phyloP scores from a whole-genome alignment of 2,113 vertebrate species.

The Aplodontia rufa region DNA sequence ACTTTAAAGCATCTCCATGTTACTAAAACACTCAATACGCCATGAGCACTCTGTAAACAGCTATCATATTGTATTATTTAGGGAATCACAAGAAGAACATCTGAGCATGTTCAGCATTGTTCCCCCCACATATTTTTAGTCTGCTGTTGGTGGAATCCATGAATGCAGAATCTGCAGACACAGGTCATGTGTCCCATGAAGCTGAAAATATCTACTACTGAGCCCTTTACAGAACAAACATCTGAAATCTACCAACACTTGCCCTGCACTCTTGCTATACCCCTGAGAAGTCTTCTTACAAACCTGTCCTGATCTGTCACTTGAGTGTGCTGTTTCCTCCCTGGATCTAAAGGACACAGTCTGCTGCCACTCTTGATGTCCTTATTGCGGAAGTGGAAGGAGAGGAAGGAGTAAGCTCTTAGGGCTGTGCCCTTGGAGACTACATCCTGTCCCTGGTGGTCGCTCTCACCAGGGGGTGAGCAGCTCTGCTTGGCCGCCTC shows the following conservation, averaged over 20 bases:
- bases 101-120: no score
- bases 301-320: not conserved
- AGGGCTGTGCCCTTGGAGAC: no score
- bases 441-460: no score
- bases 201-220: not conserved
- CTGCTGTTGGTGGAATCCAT: not conserved
- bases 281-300: not conserved
- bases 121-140: not conserved
- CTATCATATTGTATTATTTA: not conserved
- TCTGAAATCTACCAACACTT: not conserved
- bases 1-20: not conserved
- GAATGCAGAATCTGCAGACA: not conserved
- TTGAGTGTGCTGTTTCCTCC: not conserved
- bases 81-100: no score
- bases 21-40: not conserved
- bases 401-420: no score
- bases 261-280: not conserved
- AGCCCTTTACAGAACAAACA: not conserved
- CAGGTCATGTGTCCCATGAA: not conserved
- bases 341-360: not conserved
- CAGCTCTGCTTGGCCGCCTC: no score
- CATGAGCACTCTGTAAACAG: not conserved
- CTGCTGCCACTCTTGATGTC: no score
- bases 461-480: no score
- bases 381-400: no score